Percentiles rank a stretch among this genome's conserved stretches.
Evolutionary conservation across 2,888 invertebrate genomes (phyloP).

Genomic region (Pseudococcus jackbeardsleyi): DNA sequence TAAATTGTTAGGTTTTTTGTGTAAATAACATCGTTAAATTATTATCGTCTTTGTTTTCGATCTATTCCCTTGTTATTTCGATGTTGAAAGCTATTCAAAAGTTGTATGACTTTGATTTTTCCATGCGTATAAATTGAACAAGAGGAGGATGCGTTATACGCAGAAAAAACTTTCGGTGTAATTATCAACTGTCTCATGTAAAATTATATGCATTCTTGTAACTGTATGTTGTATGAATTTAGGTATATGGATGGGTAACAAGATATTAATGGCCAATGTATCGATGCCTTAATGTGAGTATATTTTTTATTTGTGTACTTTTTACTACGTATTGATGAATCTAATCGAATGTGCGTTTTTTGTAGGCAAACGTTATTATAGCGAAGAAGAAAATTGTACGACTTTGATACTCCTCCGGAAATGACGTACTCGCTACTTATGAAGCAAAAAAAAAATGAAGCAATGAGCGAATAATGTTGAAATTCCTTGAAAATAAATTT

Average conservation of each 20-base stretch:
- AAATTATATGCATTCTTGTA: neutral
- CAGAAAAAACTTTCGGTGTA: neutral
- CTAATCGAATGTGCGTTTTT: neutral
- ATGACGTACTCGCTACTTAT: no score
- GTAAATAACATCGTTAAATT: neutral
- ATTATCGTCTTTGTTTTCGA: neutral
- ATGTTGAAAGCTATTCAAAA: neutral
- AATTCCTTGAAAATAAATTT: neutral
- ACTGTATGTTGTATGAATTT: conserved; percentile 1
- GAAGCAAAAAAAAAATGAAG: neutral
- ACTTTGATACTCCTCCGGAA: neutral
- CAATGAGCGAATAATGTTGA: neutral
- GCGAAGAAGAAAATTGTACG: neutral
- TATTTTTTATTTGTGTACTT: neutral
- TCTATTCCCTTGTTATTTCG: neutral
- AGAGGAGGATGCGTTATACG: neutral
- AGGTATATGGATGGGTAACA: neutral
- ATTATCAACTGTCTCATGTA: neutral
- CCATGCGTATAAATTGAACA: neutral
- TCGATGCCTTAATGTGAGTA: neutral
- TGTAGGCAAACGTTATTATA: neutral
- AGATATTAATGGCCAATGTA: neutral
- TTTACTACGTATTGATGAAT: neutral
- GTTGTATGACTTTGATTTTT: neutral
- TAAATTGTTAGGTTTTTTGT: neutral